Evolutionary conservation across 2,888 invertebrate species (phyloP).

Genomic region (Keiferia lycopersicella): DNA sequence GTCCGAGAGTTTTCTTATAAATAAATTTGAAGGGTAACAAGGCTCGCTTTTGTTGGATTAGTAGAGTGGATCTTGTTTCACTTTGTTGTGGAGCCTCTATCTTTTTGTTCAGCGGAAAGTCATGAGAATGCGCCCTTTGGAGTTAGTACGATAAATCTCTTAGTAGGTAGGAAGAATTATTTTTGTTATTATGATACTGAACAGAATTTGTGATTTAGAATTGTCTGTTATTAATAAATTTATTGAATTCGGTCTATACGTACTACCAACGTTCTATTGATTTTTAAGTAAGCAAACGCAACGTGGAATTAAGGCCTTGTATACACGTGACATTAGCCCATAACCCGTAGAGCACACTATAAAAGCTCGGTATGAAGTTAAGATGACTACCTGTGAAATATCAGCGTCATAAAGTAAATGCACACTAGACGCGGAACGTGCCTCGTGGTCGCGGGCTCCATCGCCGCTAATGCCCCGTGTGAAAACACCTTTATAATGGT

Average conservation of each 20-base stretch:
- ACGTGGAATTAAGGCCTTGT: background rate
- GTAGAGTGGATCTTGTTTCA: slow-evolving; percentile 81
- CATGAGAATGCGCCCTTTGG: slow-evolving; percentile 55
- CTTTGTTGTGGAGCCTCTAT: slow-evolving; percentile 77
- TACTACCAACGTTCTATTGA: background rate
- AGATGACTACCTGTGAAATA: slow-evolving; percentile 80
- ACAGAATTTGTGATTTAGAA: background rate
- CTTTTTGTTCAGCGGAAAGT: slow-evolving; percentile 70
- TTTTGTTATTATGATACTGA: background rate
- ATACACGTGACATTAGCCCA: slow-evolving; percentile 72
- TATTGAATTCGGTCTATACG: background rate
- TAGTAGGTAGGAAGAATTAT: background rate
- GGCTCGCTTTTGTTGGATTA: slow-evolving; percentile 82
- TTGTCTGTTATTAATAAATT: background rate
- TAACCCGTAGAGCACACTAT: slow-evolving; percentile 74
- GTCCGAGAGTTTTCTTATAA: slow-evolving; percentile 82
- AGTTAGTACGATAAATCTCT: slow-evolving; percentile 1
- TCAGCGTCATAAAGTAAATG: slow-evolving; percentile 80
- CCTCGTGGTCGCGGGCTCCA: slow-evolving; percentile 37
- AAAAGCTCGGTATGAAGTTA: slow-evolving; percentile 78
- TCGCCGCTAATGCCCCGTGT: slow-evolving; percentile 24
- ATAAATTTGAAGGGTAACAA: slow-evolving; percentile 82
- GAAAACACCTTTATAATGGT: slow-evolving; percentile 26
- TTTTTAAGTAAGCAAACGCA: background rate
- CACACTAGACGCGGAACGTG: slow-evolving; percentile 71